Evolutionary conservation across 2,113 vertebrate genomes (phyloP).

Genomic region (Myanophis thanlyinensis): DNA sequence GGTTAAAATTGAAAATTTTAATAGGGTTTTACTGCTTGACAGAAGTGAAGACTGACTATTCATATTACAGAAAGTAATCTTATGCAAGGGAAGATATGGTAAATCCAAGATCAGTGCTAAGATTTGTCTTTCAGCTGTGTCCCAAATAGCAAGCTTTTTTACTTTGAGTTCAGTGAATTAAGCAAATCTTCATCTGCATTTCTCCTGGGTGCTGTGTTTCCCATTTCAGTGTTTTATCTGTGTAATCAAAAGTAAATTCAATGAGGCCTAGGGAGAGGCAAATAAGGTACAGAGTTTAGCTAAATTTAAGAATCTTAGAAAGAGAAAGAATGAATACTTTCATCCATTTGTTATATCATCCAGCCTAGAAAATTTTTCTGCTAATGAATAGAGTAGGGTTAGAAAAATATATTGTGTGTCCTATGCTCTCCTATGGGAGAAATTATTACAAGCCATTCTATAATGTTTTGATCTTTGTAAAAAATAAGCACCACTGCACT

Average conservation of each 20-base stretch:
- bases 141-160: background rate
- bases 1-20: too few species aligned
- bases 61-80: background rate
- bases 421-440: background rate
- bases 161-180: background rate
- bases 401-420: background rate
- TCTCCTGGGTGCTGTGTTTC: background rate
- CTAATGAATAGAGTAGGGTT: background rate
- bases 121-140: background rate
- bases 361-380: background rate
- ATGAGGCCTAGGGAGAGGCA: background rate
- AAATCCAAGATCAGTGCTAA: background rate
- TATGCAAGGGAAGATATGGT: background rate
- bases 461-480: background rate
- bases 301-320: background rate
- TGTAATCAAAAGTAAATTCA: background rate
- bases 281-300: background rate
- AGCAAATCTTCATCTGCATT: background rate
- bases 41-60: background rate
- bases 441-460: background rate
- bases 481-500: background rate
- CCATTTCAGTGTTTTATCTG: background rate
- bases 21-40: background rate
- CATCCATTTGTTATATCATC: background rate
- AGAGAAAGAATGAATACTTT: background rate